Conservation (phyloP, 2,888 invertebrate species). For the Brachyptera risi region DNA sequence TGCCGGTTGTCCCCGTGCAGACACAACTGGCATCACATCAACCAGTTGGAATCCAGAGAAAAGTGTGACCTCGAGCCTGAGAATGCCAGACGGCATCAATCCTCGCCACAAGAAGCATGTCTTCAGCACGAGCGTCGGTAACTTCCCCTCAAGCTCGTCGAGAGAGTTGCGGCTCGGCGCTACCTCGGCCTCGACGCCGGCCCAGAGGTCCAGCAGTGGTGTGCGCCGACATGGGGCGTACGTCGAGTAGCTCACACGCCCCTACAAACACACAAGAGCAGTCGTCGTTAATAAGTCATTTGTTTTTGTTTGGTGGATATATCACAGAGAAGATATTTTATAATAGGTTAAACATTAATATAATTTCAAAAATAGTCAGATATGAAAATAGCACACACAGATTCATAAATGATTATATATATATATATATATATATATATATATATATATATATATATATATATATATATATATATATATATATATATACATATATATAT, state of each 20-base stretch:
- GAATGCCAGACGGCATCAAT: slow-evolving; percentile 55
- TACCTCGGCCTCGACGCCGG: slow-evolving; percentile 60
- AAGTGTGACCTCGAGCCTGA: slow-evolving; percentile 57
- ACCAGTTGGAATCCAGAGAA: slow-evolving; percentile 62
- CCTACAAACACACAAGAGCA: too few species aligned
- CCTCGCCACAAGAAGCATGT: slow-evolving; percentile 61
- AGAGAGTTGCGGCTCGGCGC: slow-evolving; percentile 58
- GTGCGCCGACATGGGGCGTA: slow-evolving; percentile 57
- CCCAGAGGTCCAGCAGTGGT: slow-evolving; percentile 56
- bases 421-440: too few species aligned
- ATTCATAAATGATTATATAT: too few species aligned
- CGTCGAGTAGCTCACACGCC: slow-evolving; percentile 59
- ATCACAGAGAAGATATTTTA: too few species aligned
- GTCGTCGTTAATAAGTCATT: too few species aligned
- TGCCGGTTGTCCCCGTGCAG: slow-evolving; percentile 42
- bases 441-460: too few species aligned
- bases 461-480: too few species aligned
- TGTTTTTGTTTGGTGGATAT: too few species aligned
- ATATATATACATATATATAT: too few species aligned
- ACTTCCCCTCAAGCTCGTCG: slow-evolving; percentile 60
- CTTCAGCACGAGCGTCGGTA: slow-evolving; percentile 59
- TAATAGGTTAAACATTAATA: too few species aligned
- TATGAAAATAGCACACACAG: too few species aligned
- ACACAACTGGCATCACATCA: slow-evolving; percentile 47
- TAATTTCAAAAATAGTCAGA: too few species aligned